Percentiles rank a stretch among this genome's conserved stretches.
Evolutionary conservation across 2,113 vertebrate species (phyloP).

Genomic region (Chrysemys picta): DNA sequence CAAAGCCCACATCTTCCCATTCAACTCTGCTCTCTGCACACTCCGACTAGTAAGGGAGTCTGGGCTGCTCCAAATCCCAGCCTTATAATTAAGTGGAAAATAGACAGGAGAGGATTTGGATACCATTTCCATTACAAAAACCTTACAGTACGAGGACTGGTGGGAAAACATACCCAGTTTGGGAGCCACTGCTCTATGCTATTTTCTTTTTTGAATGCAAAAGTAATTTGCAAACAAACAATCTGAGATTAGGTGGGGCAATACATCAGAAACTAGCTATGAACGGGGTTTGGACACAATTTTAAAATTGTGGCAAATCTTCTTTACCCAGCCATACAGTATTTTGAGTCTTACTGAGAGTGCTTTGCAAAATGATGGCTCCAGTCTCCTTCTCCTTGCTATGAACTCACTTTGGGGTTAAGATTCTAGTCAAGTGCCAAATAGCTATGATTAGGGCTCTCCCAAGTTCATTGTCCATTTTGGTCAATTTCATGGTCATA

Average conservation of each 20-base stretch:
- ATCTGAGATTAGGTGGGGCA: background rate
- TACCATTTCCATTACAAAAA: background rate
- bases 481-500: too few species aligned
- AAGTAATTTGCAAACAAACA: background rate
- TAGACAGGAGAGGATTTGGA: background rate
- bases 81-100: background rate
- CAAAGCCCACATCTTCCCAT: background rate
- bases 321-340: background rate
- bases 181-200: background rate
- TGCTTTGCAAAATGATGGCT: background rate
- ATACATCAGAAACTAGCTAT: background rate
- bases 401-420: constrained; percentile 36
- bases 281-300: background rate
- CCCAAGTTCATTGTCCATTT: too few species aligned
- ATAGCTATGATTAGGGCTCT: background rate
- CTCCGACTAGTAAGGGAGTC: background rate
- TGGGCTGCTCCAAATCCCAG: background rate
- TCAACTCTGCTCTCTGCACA: background rate
- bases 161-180: background rate
- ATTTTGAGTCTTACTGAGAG: background rate
- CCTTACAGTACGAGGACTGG: background rate
- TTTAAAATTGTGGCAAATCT: background rate
- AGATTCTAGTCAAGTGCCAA: constrained; percentile 22
- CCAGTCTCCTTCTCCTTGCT: background rate
- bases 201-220: background rate